A percentile compares a stretch with the other conserved stretches of the same genome.
phyloP scores from a whole-genome alignment of 2,888 invertebrate species.

The Palloptera scutellata region DNA sequence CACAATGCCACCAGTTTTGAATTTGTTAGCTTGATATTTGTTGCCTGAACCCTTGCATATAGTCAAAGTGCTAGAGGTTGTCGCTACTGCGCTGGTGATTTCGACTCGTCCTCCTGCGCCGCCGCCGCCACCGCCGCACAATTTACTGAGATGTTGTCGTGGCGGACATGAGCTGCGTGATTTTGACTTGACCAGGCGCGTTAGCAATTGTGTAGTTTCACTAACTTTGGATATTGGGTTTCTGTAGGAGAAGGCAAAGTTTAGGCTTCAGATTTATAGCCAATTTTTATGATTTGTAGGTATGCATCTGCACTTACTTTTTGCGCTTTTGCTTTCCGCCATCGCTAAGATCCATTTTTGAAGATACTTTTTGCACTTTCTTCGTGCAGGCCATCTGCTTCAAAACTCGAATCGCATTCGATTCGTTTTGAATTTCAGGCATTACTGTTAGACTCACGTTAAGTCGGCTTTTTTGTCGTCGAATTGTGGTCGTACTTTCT shows the following conservation, averaged over 20 bases:
- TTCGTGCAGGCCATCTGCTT: slow-evolving; percentile 34
- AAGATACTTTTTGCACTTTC: slow-evolving; percentile 15
- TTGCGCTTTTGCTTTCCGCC: slow-evolving; percentile 28
- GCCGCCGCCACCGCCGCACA: not conserved
- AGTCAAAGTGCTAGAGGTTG: not conserved
- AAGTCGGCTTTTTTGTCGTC: slow-evolving; percentile 21
- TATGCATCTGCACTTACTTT: slow-evolving; percentile 35
- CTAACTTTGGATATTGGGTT: slow-evolving; percentile 52
- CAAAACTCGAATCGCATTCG: slow-evolving; percentile 34
- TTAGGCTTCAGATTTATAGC: not conserved
- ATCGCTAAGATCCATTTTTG: slow-evolving; percentile 24
- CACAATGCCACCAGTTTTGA: slow-evolving; percentile 70
- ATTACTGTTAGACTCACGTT: slow-evolving; percentile 22
- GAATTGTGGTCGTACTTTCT: slow-evolving; percentile 19
- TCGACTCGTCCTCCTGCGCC: slow-evolving; percentile 16
- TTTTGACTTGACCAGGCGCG: slow-evolving; percentile 23
- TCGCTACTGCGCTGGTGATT: not conserved
- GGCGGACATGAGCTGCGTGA: not conserved
- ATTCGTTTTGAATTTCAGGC: slow-evolving; percentile 41
- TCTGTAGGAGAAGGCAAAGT: slow-evolving; percentile 34
- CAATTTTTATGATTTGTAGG: not conserved
- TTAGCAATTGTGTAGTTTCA: slow-evolving; percentile 53
- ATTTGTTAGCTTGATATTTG: slow-evolving; percentile 56
- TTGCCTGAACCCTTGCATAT: slow-evolving; percentile 8
- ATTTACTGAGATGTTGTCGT: not conserved